Evolutionary conservation across 2,797 vertebrate species (phyloP).

Genomic region (Hydrocynus forskahlii): DNA sequence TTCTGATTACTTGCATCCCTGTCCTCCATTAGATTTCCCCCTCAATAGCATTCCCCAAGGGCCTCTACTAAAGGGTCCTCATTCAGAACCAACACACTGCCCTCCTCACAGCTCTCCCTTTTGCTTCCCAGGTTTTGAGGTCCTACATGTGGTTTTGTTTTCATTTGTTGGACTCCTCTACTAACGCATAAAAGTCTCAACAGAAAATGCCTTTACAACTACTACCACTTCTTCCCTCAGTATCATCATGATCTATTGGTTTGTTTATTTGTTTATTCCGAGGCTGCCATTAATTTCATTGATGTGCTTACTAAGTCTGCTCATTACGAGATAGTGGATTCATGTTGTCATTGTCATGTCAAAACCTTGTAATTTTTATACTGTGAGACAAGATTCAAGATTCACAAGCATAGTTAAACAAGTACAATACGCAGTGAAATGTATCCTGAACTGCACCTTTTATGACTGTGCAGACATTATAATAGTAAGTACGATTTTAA

Average conservation of each 20-base stretch:
- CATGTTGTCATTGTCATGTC: background rate
- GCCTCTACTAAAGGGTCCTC: conserved; percentile 64
- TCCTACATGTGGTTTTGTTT: conserved; percentile 46
- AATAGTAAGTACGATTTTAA: too few relatives aligned
- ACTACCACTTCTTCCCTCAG: conserved; percentile 43
- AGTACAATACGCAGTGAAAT: too few relatives aligned
- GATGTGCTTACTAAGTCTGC: background rate
- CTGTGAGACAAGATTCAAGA: too few relatives aligned
- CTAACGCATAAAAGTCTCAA: conserved; percentile 44
- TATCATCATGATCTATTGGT: conserved; percentile 42
- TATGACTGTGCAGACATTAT: too few relatives aligned
- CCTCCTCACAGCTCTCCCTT: background rate
- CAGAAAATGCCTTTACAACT: conserved; percentile 50
- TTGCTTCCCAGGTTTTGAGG: conserved; percentile 49
- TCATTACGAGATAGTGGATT: conserved; percentile 6
- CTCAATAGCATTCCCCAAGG: conserved; percentile 61
- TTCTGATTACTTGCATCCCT: conserved; percentile 81
- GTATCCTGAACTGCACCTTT: too few relatives aligned
- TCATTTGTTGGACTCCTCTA: conserved; percentile 33
- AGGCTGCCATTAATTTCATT: conserved; percentile 10
- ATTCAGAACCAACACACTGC: conserved; percentile 68
- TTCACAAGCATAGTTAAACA: too few relatives aligned
- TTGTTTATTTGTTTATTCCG: conserved; percentile 42
- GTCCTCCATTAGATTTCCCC: conserved; percentile 70
- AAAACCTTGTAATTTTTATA: background rate